Conservation (phyloP, 1,140 invertebrate genomes). For the Trachelipus rathkii region DNA sequence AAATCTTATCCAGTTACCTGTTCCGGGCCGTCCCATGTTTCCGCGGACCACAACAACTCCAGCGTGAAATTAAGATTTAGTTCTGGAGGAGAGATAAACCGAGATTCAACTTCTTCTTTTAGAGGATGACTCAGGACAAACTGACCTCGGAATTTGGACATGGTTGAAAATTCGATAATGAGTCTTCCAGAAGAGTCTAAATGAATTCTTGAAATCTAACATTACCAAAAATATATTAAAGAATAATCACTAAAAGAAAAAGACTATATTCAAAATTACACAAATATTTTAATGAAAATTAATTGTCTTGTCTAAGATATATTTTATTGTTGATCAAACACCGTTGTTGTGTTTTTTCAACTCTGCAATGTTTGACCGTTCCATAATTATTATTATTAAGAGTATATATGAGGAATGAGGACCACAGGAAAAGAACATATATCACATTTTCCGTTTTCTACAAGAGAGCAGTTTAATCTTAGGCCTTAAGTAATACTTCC, state of each 20-base stretch:
- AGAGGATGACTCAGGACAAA: constrained; percentile 51
- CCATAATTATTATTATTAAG: too few species aligned
- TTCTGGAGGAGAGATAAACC: constrained; percentile 49
- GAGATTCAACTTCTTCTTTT: constrained; percentile 46
- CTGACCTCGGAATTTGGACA: constrained; percentile 54
- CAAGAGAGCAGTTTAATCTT: too few species aligned
- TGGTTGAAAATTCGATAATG: constrained; percentile 53
- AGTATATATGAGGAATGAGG: too few species aligned
- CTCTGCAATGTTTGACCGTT: too few species aligned
- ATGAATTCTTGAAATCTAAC: not conserved
- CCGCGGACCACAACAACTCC: constrained; percentile 52
- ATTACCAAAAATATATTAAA: not conserved
- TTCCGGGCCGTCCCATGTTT: constrained; percentile 54
- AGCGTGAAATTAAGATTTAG: constrained; percentile 51
- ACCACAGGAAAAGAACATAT: too few species aligned
- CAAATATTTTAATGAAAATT: not conserved
- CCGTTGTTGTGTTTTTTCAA: too few species aligned
- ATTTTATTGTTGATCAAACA: not conserved
- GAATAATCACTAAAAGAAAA: not conserved
- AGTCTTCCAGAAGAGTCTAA: constrained; percentile 51
- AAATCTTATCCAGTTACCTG: constrained; percentile 46
- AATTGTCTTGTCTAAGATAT: not conserved
- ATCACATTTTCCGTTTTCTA: too few species aligned
- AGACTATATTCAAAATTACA: too few species aligned
- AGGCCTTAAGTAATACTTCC: too few species aligned